Evolutionary conservation across 2,797 vertebrate genomes (phyloP).

Genomic region (Megaceryle alcyon): DNA sequence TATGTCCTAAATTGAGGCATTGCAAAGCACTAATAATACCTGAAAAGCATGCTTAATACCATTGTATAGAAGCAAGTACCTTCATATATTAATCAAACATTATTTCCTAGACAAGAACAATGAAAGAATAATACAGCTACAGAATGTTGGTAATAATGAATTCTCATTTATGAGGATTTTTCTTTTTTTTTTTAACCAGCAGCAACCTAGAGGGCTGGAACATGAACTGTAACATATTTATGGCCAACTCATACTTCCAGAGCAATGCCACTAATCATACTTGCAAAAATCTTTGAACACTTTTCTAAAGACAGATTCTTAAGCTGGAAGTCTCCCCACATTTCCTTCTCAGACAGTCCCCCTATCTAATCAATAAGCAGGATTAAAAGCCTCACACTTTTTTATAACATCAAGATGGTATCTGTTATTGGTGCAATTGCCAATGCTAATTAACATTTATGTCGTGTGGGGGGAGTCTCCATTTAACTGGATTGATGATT

Average conservation of each 20-base stretch:
- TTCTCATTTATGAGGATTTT: background rate
- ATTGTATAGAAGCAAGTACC: background rate
- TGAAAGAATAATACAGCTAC: background rate
- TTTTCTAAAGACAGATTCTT: background rate
- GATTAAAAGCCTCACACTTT: background rate
- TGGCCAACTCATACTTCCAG: background rate
- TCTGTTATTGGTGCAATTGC: background rate
- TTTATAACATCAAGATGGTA: background rate
- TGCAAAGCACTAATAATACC: background rate
- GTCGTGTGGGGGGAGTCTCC: background rate
- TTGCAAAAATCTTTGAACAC: background rate
- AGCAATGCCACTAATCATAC: background rate
- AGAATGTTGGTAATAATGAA: background rate
- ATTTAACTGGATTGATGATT: accelerated
- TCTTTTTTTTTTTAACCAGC: background rate
- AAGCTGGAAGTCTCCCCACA: background rate
- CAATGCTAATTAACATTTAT: background rate
- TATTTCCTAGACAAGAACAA: background rate
- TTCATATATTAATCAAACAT: background rate
- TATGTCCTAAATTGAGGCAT: background rate
- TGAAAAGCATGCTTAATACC: background rate
- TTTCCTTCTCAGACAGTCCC: background rate
- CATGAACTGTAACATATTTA: background rate
- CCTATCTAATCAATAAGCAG: background rate
- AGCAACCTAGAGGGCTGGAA: background rate